Conservation (phyloP, 2,113 vertebrate species). For the Struthidea cinerea region DNA sequence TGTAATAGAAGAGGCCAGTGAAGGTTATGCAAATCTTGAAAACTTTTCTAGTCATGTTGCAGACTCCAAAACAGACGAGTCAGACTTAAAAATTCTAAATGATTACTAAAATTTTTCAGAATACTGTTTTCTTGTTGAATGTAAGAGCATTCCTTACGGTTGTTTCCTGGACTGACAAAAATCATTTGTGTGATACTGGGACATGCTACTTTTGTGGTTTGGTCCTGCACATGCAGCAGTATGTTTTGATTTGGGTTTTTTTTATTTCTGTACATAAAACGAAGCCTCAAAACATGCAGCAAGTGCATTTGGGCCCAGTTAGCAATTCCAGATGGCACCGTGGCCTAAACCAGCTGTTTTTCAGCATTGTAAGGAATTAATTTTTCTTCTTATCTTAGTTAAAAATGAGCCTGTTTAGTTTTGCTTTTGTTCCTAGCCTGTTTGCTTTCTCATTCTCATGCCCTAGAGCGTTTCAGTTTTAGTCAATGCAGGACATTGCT, state of each 20-base stretch:
- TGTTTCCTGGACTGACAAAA: not conserved
- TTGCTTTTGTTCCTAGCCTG: not conserved
- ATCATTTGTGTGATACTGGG: not conserved
- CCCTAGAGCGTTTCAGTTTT: not conserved
- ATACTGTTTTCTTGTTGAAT: not conserved
- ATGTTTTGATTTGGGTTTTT: not conserved
- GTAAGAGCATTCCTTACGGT: not conserved
- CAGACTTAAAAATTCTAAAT: not conserved
- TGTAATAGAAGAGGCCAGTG: not conserved
- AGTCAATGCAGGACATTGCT: not conserved
- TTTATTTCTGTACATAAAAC: not conserved
- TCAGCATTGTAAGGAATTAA: not conserved
- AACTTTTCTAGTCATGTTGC: not conserved
- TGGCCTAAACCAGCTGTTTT: not conserved
- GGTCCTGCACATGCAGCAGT: not conserved
- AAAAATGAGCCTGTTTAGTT: not conserved
- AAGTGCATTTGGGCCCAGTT: not conserved
- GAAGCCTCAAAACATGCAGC: not conserved
- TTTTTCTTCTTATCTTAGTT: not conserved
- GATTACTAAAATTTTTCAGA: not conserved
- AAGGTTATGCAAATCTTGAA: not conserved
- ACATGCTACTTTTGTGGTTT: not conserved
- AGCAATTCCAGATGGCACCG: not conserved
- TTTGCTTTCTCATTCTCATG: constrained; percentile 15
- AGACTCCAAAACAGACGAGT: not conserved